phyloP scores from a whole-genome alignment of 2,113 vertebrate genomes.

The Coreoperca whiteheadi region DNA sequence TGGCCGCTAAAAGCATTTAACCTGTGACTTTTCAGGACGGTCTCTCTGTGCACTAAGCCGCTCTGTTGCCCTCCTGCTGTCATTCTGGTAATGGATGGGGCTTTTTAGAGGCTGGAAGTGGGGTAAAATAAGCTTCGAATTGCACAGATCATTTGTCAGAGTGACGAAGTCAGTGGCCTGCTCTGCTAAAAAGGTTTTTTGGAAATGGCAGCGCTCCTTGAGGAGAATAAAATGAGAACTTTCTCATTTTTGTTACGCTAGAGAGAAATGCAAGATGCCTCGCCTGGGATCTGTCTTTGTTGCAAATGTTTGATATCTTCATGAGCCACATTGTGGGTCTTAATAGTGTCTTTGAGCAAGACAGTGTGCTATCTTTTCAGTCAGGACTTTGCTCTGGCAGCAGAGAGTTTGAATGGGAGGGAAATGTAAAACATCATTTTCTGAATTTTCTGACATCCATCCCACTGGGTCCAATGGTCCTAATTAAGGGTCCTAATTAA shows the following conservation, averaged over 20 bases:
- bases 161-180: constrained; percentile 9
- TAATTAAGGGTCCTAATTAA: background rate
- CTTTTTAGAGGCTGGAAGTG: constrained; percentile 32
- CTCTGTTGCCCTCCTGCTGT: constrained; percentile 25
- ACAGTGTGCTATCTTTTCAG: no score
- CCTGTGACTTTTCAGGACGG: background rate
- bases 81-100: constrained; percentile 20
- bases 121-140: background rate
- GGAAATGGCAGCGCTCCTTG: constrained; percentile 2
- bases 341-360: no score
- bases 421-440: no score
- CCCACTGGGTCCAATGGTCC: background rate
- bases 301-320: no score
- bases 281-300: background rate
- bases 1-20: constrained; percentile 26
- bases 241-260: background rate
- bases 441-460: background rate
- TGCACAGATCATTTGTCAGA: constrained; percentile 41
- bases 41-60: constrained; percentile 13
- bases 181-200: constrained; percentile 15
- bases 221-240: background rate
- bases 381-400: no score
- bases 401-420: background rate
- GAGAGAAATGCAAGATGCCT: background rate
- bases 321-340: no score